Evolutionary conservation across 1,140 invertebrate genomes (phyloP), one percentile per base, ranked within the genome.

Genomic region (Aphaenogaster rudis): DNA sequence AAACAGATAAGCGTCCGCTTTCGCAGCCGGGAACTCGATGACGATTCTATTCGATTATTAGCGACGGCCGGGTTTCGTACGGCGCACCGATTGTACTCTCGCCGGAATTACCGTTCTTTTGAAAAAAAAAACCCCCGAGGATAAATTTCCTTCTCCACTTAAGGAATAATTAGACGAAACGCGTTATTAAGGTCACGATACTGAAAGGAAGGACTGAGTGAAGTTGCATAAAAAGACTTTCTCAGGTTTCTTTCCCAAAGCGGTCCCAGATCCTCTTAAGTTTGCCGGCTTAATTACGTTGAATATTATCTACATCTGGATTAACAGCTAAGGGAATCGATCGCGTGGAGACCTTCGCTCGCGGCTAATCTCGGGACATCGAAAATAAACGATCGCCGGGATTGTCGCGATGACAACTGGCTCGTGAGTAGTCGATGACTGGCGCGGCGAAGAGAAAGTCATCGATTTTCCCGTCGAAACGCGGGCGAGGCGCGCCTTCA

Each of bases 1-100:
- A 90, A 76, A 89, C 86, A 86, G 64, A 82, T 79, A 82, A 72
- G n/a, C 13, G 36, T 79, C 28, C 33, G 57, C 28, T 50, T 61
- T 2, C 45, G 42, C n/a, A 2, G 21, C 4, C 69, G 11, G 63
- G 74, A 59, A 61, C 74, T 61, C 33, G 54, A 84, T 50, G 39
- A 48, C 39, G 15, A 28, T 15, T 72, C 17, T n/a, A n/a, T 33
- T 72, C 17, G 79, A 74, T 74, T 36, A 61, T 21, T 2, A 50
- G 13, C 21, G 21, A 69, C 3, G 0, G 9, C 3, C 7, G 7
- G 15, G 8, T 63, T 48, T 33, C 9, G 21, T 54, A 9, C n/a
- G 50, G 15, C 7, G 54, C 57, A 59, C 3, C 28, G 28, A 13
- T 5, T 17, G 57, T 2, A 28, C n/a, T n/a, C 13, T 59, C n/a